A percentile compares a stretch with the other conserved stretches of the same genome.
phyloP scores from a whole-genome alignment of 2,888 invertebrate genomes.

The Sipha maydis region DNA sequence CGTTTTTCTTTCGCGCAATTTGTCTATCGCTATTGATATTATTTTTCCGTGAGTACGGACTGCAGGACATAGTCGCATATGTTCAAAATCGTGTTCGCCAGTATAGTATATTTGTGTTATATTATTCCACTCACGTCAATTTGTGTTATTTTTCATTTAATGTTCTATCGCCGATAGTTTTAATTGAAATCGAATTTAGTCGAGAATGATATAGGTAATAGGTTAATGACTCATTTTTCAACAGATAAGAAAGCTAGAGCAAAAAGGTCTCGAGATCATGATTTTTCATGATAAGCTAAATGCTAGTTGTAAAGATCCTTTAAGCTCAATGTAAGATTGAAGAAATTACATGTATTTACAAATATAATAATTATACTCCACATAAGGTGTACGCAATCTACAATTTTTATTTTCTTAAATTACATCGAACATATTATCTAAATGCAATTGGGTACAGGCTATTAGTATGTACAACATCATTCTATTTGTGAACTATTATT shows the following conservation, averaged over 20 bases:
- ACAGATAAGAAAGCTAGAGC: neutral
- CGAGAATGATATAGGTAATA: neutral
- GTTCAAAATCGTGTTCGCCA: neutral
- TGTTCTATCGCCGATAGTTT: neutral
- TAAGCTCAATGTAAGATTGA: neutral
- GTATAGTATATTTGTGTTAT: neutral
- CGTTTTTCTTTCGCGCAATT: neutral
- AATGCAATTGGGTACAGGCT: too few relatives aligned
- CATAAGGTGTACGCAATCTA: too few relatives aligned
- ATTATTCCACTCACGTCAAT: too few relatives aligned
- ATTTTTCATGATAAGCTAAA: neutral
- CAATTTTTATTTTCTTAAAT: too few relatives aligned
- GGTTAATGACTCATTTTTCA: conserved; percentile 10
- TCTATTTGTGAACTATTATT: too few relatives aligned
- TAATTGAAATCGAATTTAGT: conserved; percentile 2
- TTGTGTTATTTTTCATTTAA: too few relatives aligned
- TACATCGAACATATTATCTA: too few relatives aligned
- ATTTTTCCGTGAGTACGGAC: neutral
- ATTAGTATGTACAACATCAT: too few relatives aligned
- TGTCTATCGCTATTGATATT: neutral
- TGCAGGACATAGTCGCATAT: neutral
- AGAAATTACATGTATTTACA: neutral
- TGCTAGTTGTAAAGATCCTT: neutral
- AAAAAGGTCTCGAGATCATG: conserved; percentile 15
- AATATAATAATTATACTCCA: too few relatives aligned